Conservation (phyloP, 2,113 vertebrate species). For the Beaufortia kweichowensis region DNA sequence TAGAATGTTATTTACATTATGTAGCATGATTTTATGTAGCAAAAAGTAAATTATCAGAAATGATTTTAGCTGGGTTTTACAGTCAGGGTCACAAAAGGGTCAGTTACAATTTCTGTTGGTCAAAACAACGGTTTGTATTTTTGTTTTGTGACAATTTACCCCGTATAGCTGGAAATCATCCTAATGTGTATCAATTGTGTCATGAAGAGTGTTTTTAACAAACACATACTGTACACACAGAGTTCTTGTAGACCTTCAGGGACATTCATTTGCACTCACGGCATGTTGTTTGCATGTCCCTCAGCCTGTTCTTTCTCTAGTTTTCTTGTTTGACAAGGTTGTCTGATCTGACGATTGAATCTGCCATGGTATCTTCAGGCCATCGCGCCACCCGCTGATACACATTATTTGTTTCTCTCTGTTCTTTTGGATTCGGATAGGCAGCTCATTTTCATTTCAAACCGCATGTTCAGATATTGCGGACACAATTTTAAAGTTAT, state of each 20-base stretch:
- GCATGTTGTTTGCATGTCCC: not conserved
- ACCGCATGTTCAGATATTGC: conserved; percentile 60
- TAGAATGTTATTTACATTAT: no score
- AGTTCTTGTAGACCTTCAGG: no score
- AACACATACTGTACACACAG: no score
- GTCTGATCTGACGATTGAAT: conserved; percentile 55
- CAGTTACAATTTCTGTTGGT: not conserved
- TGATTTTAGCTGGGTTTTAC: no score
- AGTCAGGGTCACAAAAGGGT: no score
- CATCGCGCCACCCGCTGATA: conserved; percentile 41
- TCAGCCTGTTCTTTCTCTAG: not conserved
- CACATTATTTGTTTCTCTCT: conserved; percentile 46
- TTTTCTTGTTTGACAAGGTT: conserved; percentile 41
- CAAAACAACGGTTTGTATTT: no score
- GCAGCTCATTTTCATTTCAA: conserved; percentile 63
- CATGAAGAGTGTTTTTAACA: no score
- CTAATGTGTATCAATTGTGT: no score
- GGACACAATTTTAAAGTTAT: conserved; percentile 34
- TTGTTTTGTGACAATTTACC: no score
- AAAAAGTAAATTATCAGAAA: no score
- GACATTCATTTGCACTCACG: conserved; percentile 16
- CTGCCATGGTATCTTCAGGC: conserved; percentile 26
- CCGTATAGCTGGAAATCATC: no score
- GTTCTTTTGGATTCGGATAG: conserved; percentile 51
- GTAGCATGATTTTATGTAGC: no score